Conservation (phyloP, 1,140 invertebrate species). For the Octopus sinensis region DNA sequence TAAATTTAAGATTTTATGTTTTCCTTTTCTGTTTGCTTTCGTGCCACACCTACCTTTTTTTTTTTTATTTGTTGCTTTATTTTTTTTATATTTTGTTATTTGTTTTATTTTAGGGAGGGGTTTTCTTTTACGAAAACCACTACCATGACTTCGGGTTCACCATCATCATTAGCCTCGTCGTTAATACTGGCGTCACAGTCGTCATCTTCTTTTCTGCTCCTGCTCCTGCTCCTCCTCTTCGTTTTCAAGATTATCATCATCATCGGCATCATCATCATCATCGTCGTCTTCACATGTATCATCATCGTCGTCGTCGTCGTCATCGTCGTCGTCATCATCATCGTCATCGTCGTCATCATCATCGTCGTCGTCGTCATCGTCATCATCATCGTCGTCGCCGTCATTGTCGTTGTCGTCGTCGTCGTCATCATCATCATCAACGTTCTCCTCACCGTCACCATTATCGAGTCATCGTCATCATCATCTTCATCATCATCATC, state of each 20-base stretch:
- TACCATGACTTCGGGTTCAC: background rate
- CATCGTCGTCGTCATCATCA: background rate
- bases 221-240: background rate
- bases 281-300: no score
- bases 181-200: no score
- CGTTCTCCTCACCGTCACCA: background rate
- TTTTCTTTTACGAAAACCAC: background rate
- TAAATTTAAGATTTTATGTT: background rate
- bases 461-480: background rate
- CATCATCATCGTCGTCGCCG: no score
- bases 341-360: no score
- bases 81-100: no score
- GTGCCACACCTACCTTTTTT: slow-evolving; percentile 1
- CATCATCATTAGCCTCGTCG: background rate
- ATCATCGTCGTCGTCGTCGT: no score
- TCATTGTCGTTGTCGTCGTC: background rate
- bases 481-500: background rate
- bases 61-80: no score
- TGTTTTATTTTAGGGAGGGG: background rate
- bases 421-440: background rate
- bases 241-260: no score
- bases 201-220: no score
- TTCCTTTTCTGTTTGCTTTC: slow-evolving; percentile 15
- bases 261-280: no score
- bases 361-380: no score